phyloP scores from a whole-genome alignment of 2,113 vertebrate species.

The Scomber japonicus region DNA sequence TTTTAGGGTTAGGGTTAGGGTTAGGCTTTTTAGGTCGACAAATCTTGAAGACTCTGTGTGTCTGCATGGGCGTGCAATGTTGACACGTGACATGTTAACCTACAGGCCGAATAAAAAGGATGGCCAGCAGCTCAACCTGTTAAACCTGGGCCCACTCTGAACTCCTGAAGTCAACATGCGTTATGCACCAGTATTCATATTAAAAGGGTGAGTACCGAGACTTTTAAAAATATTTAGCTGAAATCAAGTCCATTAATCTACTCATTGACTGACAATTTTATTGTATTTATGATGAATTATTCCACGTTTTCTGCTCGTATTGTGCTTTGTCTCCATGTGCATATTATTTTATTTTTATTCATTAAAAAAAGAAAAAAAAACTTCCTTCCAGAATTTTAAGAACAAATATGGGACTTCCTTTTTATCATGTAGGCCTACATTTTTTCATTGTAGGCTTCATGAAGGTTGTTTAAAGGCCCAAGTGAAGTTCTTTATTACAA shows the following conservation, averaged over 20 bases:
- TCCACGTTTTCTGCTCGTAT: background rate
- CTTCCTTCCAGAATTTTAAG: background rate
- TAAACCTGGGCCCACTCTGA: background rate
- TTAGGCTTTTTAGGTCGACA: background rate
- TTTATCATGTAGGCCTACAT: background rate
- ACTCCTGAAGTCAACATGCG: background rate
- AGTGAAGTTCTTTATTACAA: background rate
- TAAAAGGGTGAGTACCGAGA: background rate
- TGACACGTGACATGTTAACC: background rate
- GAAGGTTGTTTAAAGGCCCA: slow-evolving; percentile 24
- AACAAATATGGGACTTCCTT: background rate
- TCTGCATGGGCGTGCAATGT: no score
- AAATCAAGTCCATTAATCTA: slow-evolving; percentile 6
- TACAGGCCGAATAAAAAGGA: background rate
- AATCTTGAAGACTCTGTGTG: background rate
- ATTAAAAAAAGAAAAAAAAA: background rate
- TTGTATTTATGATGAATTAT: background rate
- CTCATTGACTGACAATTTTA: background rate
- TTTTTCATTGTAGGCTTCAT: background rate
- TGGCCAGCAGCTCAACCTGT: background rate
- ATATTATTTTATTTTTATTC: background rate
- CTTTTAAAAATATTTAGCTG: background rate
- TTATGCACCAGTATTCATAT: slow-evolving; percentile 1
- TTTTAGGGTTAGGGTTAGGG: no score
- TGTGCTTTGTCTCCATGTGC: background rate